Evolutionary conservation across 2,888 invertebrate genomes (phyloP), one percentile per base, ranked within the genome.

Genomic region (Cremastinae sp.): DNA sequence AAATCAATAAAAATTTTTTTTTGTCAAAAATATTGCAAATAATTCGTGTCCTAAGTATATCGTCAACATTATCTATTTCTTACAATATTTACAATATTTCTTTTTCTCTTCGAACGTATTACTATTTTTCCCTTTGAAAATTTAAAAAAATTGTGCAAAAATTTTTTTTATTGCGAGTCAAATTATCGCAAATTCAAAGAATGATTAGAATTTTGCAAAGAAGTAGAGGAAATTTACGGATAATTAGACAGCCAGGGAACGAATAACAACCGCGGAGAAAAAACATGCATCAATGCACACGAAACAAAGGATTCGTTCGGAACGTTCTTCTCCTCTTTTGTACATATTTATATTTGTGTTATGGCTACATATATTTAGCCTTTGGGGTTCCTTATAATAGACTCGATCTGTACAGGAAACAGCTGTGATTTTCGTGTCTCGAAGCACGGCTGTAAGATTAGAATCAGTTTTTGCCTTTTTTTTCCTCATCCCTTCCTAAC

Each of bases 391-490:
- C 22, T 22, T 64, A 35, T 41, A 75, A 53, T 59, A 16, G 58
- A 51, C 28, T 28, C 56, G 49, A 53, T 49, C 22, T 35, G 41
- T 41, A 10, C 76, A 73, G 76, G 76, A 76, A 73, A 73, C 76
- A 76, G 73, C 72, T 76, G 73, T 73, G 73, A 73, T 76, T 76
- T 73, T 76, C 73, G 59, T 69, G 53, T 20, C 28, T 28, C 28
- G 28, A 69, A 45, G 68, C 18, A 14, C 51, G 35, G 20, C 72
- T 69, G 69, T 28, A 51, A 69, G 76, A 76, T 76, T 64, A 64
- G 37, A 3, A 76, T 76, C 76, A 45, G 22, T 43, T 71, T 37
- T 62, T 35, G 16, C 58, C 37, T 59, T 16, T n/a, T 22, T n/a
- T n/a, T 7, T 49, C 22, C 14, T 49, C 18, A 39, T 9, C 49